Percentiles rank a stretch among this genome's conserved stretches.
Evolutionary conservation across 2,888 invertebrate genomes (phyloP).

Genomic region (Drosophila glabriapex): DNA sequence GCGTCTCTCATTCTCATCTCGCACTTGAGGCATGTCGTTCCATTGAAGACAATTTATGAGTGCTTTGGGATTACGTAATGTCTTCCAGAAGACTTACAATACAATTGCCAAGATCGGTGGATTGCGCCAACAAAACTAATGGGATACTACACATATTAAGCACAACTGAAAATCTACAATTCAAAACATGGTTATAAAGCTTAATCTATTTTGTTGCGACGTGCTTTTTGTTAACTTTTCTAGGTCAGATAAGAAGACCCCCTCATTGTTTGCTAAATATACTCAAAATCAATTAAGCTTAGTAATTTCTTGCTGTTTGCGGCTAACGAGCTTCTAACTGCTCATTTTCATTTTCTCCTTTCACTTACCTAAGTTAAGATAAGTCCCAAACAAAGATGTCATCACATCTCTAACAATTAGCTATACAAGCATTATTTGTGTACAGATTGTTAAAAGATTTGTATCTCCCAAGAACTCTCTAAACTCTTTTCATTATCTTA

Average conservation of each 20-base stretch:
- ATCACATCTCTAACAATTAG: not conserved
- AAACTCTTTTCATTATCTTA: not conserved
- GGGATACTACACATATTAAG: not conserved
- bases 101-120: not conserved
- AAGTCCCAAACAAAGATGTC: not conserved
- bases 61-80: slow-evolving; percentile 28
- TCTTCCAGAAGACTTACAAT: not conserved
- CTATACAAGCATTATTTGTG: slow-evolving; percentile 3
- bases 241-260: not conserved
- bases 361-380: not conserved
- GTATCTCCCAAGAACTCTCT: not conserved
- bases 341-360: not conserved
- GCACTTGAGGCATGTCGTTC: slow-evolving; percentile 47
- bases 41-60: slow-evolving; percentile 46
- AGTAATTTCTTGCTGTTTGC: not conserved
- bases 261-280: not conserved
- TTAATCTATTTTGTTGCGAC: not conserved
- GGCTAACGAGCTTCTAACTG: slow-evolving; percentile 47
- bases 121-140: not conserved
- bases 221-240: not conserved
- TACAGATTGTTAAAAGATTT: not conserved
- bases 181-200: not conserved
- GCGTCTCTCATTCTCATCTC: slow-evolving; percentile 25
- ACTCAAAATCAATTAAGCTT: not conserved
- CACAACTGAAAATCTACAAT: not conserved